These are phyloP conservation scores for Antedon mediterranea DNA, from an alignment of 53 echinoderm and acorn worm genomes.

Conservation along the genomic window DNA sequence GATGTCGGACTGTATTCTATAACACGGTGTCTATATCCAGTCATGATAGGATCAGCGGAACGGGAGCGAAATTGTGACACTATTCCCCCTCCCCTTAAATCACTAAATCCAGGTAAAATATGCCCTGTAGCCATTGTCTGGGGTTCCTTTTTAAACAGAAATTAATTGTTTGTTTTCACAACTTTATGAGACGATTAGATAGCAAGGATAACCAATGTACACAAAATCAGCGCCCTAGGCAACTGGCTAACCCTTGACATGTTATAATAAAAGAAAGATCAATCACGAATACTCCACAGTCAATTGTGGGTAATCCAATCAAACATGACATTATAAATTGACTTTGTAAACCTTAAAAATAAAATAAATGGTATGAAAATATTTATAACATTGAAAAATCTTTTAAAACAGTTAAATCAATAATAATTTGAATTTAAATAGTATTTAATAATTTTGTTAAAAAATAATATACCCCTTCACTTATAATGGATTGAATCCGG, in stretches of 20 bases:
- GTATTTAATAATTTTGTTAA: too few relatives aligned
- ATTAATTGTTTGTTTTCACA: not conserved
- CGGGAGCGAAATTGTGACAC: conserved; percentile 67
- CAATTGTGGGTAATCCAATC: not conserved
- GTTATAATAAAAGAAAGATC: not conserved
- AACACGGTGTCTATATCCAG: conserved; percentile 51
- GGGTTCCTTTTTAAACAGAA: not conserved
- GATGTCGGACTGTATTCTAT: not conserved
- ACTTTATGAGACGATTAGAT: not conserved
- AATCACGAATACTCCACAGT: not conserved
- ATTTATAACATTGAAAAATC: too few relatives aligned
- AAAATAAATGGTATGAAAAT: too few relatives aligned
- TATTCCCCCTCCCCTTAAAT: conserved; percentile 13
- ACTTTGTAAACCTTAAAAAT: too few relatives aligned
- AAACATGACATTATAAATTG: too few relatives aligned
- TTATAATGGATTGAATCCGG: too few relatives aligned
- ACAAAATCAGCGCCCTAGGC: not conserved
- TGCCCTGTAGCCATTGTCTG: conserved; percentile 78
- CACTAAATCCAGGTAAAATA: conserved; percentile 59
- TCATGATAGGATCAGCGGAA: conserved; percentile 90
- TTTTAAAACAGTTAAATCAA: too few relatives aligned
- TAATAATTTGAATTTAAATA: too few relatives aligned
- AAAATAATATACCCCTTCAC: too few relatives aligned
- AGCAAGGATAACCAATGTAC: not conserved
- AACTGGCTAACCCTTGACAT: not conserved